Base-by-base conservation (phyloP, 2,113 vertebrate genomes). In the Aplodontia rufa region DNA sequence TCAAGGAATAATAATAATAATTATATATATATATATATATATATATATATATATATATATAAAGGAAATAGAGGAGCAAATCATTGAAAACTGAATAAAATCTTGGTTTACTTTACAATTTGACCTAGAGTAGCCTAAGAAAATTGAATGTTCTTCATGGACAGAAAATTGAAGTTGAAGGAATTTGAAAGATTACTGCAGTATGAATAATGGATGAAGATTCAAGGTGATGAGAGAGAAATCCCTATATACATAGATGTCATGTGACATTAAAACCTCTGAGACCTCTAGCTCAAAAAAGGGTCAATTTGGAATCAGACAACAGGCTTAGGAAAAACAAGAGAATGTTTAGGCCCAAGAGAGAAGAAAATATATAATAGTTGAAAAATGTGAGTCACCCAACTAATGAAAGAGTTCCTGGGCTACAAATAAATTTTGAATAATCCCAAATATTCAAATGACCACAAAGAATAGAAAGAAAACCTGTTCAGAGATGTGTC, bases 131-230 rank as follows among this genome's bases (percentile, higher is more conserved):
- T 22, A 87, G 75, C 35, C 17, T 28, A 9, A n/a, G 28, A 66
- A 75, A 91, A 87, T 69, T 87, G 87, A 76, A 82, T 82, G 37
- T 45, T 87, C 49, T 82, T 82, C 55, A 72, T 85, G 58, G 35
- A 88, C 40, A 72, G 55, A 79, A 92, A 92, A 92, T 66, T 89
- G 64, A 30, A 92, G 66, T 42, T 80, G n/a, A 94, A 80, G 37
- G 66, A 92, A 84, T 94, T 89, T 72, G 53, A 92, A 94, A 91
- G 42, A 91, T 94, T 64, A 84, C 78, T 69, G 32, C 69, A 47
- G 16, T 49, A 69, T 84, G 71, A 60, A 94, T 90, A 94, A 90
- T 83, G 79, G 32, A 87, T 78, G 69, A 91, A 78, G n/a, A 91
- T 80, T 79, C 47, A 91, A 93, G 64, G 40, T 74, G 47, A 51